These are phyloP conservation scores for Onychomys leucogaster DNA, from an alignment of 2,797 vertebrate genomes.

Conservation along the genomic window DNA sequence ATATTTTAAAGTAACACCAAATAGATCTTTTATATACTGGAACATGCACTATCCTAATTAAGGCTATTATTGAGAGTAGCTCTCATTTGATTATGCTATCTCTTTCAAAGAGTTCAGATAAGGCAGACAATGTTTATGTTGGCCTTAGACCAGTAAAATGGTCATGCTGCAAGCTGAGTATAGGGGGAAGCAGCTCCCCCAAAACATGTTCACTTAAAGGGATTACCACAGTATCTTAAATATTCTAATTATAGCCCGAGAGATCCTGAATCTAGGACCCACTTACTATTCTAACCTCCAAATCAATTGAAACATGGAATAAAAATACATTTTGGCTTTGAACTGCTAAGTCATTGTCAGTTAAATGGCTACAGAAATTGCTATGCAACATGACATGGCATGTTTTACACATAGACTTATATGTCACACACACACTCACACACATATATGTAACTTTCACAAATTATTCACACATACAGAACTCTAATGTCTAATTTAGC, in stretches of 20 bases:
- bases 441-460: neutral
- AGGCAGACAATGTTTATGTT: neutral
- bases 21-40: neutral
- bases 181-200: neutral
- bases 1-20: neutral
- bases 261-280: neutral
- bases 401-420: neutral
- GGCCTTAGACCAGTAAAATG: neutral
- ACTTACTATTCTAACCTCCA: neutral
- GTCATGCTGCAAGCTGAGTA: neutral
- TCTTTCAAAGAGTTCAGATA: neutral
- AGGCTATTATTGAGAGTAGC: neutral
- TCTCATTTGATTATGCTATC: slow-evolving; percentile 31
- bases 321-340: neutral
- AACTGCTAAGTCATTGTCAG: neutral
- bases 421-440: neutral
- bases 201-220: neutral
- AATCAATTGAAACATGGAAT: neutral
- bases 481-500: neutral
- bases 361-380: neutral
- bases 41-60: neutral
- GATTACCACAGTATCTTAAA: neutral
- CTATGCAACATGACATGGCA: neutral
- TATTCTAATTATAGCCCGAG: neutral
- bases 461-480: slow-evolving; percentile 10